Conservation (phyloP, 2,888 invertebrate species). For the Venusia cambrica region DNA sequence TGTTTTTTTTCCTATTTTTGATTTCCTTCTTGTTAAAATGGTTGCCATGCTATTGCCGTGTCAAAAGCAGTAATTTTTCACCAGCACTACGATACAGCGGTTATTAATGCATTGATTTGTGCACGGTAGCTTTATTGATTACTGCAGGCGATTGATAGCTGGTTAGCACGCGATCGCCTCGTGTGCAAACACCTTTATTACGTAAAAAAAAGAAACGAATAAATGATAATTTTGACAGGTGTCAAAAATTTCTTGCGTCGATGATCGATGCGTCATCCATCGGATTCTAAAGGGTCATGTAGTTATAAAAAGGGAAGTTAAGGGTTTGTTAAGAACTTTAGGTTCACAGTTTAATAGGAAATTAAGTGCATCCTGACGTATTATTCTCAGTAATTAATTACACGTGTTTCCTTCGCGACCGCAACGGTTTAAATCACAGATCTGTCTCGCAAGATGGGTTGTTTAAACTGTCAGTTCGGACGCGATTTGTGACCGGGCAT, state of each 20-base stretch:
- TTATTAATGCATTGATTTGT: slow-evolving; percentile 73
- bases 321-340: slow-evolving; percentile 51
- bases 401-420: slow-evolving; percentile 64
- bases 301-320: too few species aligned
- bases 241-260: slow-evolving; percentile 25
- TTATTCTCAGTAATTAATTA: slow-evolving; percentile 75
- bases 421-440: slow-evolving; percentile 68
- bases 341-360: slow-evolving; percentile 71
- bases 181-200: slow-evolving; percentile 35
- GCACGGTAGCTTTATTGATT: slow-evolving; percentile 71
- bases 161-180: slow-evolving; percentile 55
- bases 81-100: slow-evolving; percentile 40
- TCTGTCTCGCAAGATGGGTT: slow-evolving; percentile 73
- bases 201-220: slow-evolving; percentile 40
- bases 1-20: background rate
- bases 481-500: slow-evolving; percentile 76
- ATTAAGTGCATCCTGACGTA: slow-evolving; percentile 74
- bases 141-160: slow-evolving; percentile 64
- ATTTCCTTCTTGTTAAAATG: slow-evolving; percentile 1
- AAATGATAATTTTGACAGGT: slow-evolving; percentile 28
- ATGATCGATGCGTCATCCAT: too few species aligned
- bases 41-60: slow-evolving; percentile 31
- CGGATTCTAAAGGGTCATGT: too few species aligned
- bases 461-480: slow-evolving; percentile 74
- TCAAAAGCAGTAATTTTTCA: slow-evolving; percentile 48